Conservation (phyloP, 2,888 invertebrate species). For the Desoria tigrina region DNA sequence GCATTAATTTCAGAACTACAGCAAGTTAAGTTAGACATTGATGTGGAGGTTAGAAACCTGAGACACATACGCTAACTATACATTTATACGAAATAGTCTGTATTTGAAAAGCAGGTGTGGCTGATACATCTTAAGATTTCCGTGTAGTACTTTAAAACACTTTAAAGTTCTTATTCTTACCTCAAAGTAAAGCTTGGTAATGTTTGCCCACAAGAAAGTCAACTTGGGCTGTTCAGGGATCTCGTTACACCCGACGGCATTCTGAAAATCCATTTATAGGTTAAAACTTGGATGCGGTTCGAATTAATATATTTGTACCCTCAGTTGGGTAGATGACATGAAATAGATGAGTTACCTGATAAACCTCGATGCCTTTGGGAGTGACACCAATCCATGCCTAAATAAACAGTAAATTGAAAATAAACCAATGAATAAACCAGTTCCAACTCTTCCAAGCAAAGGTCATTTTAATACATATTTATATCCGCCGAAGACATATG, state of each 20-base stretch:
- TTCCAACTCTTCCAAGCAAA: neutral
- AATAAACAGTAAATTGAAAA: neutral
- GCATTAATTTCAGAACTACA: too few species aligned
- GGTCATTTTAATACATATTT: too few species aligned
- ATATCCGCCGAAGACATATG: neutral
- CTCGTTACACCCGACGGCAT: constrained; percentile 48
- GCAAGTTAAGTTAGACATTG: too few species aligned
- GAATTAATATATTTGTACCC: neutral
- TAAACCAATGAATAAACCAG: neutral
- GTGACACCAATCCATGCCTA: constrained; percentile 83
- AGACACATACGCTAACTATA: too few species aligned
- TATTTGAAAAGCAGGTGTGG: too few species aligned
- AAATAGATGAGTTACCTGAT: constrained; percentile 60
- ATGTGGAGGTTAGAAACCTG: too few species aligned
- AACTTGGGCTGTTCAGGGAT: constrained; percentile 61
- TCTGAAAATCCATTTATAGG: constrained; percentile 29
- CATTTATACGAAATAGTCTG: too few species aligned
- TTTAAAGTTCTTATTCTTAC: constrained; percentile 60
- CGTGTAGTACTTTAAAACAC: too few species aligned
- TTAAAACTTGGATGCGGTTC: neutral
- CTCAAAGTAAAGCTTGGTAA: constrained; percentile 92
- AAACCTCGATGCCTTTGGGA: constrained; percentile 86
- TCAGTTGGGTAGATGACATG: neutral
- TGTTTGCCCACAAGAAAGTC: constrained; percentile 92
- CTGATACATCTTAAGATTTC: constrained; percentile 2